Evolutionary conservation across 2,888 invertebrate genomes (phyloP), one percentile per base, ranked within the genome.

Genomic region (Spilosoma lubricipeda): DNA sequence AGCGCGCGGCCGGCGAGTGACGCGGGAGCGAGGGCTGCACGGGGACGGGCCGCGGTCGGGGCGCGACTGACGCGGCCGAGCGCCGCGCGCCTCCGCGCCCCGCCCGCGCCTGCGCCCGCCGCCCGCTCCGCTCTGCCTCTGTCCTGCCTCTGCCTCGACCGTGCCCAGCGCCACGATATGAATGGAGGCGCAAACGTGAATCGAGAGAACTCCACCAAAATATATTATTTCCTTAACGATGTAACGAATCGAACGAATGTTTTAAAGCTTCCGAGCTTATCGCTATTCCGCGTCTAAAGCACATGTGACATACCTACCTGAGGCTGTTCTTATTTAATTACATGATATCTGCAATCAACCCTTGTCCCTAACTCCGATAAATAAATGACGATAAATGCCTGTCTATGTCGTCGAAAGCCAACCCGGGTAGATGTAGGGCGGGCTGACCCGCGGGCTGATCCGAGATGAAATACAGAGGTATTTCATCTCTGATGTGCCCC

Each of bases 31-130:
- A 86, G 85, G 88, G 86, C 85, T 83, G 88, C 88, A 86, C 89
- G 87, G 86, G 87, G 85, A 78, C 82, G 83, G 77, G 84, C 92
- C 91, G 92, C 90, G 89, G 91, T 86, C 90, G 88, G 89, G 90
- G 89, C 92, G 92, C 92, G 91, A 92, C 91, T 90, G 92, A 86
- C 87, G 86, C 82, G 89, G 89, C 91, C 91, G 91, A 90, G 88
- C 87, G 89, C 90, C 73, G 83, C 89, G 89, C 87, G 80, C 80
- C 84, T 81, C 85, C 85, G 80, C 81, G 85, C 80, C 75, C 84
- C 81, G 84, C 77, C 82, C 80, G 84, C 74, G 77, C 80, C 78
- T 76, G 80, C 82, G 81, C 77, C 83, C 80, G 79, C 83, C 80
- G 66, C 65, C 52, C n/a, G 74, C 79, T 77, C 77, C 81, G 67